Evolutionary conservation across 1,140 invertebrate species (phyloP).

Genomic region (Macrobrachium nipponense): DNA sequence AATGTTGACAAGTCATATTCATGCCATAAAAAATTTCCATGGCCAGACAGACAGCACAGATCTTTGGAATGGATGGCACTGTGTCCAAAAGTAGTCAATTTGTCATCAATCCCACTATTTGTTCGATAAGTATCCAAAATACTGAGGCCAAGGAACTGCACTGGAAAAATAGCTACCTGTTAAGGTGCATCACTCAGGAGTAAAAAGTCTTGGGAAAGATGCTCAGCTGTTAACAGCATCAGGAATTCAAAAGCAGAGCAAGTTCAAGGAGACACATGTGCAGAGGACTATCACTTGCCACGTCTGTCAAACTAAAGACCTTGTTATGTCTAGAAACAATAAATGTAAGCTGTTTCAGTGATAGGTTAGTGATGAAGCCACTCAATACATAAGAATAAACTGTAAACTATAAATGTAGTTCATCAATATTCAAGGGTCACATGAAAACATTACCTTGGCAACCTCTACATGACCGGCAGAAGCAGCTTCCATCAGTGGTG

Average conservation of each 20-base stretch:
- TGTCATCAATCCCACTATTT: background rate
- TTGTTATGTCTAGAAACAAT: too few relatives aligned
- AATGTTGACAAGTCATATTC: too few relatives aligned
- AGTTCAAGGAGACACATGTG: too few relatives aligned
- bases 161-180: too few relatives aligned
- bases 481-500: constrained; percentile 98
- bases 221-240: background rate
- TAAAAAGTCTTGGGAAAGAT: background rate
- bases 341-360: too few relatives aligned
- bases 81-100: too few relatives aligned
- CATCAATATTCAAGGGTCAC: background rate
- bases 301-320: too few relatives aligned
- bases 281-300: too few relatives aligned
- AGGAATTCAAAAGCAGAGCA: background rate
- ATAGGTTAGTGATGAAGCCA: background rate
- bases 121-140: constrained; percentile 16
- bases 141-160: constrained; percentile 11
- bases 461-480: constrained; percentile 96
- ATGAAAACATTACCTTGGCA: constrained; percentile 75
- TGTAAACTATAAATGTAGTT: constrained; percentile 26
- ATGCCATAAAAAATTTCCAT: too few relatives aligned
- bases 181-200: too few relatives aligned
- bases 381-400: constrained; percentile 16
- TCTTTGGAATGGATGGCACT: too few relatives aligned
- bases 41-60: too few relatives aligned